Percentiles rank a stretch among this genome's conserved stretches.
Conservation (phyloP, 2,113 vertebrate species). For the Pluvianellus socialis region DNA sequence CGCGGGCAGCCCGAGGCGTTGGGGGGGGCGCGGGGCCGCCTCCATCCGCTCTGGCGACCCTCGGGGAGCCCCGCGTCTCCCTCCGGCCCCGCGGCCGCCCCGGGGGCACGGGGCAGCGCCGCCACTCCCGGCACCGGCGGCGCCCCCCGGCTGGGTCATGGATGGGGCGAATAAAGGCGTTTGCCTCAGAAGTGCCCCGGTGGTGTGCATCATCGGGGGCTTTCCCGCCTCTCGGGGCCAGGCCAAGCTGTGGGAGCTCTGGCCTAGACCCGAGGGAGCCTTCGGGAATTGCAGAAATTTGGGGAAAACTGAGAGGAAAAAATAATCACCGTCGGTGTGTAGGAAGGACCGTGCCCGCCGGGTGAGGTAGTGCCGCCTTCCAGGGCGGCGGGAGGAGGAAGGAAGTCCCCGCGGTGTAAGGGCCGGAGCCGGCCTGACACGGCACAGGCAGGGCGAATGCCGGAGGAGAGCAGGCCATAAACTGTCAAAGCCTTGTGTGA, state of each 20-base stretch:
- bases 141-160: rapidly evolving
- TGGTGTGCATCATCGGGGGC: rapidly evolving
- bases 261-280: background rate
- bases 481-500: background rate
- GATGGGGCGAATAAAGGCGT: rapidly evolving
- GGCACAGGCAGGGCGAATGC: background rate
- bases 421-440: background rate
- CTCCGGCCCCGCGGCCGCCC: too few relatives aligned
- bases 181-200: rapidly evolving
- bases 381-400: background rate
- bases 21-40: background rate
- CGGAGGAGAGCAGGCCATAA: background rate
- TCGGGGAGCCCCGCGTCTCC: background rate
- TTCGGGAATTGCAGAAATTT: background rate
- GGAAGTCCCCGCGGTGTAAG: background rate
- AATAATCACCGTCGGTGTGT: rapidly evolving
- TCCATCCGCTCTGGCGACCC: rapidly evolving
- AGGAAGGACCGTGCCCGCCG: rapidly evolving
- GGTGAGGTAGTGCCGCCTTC: background rate
- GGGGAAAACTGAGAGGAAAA: background rate
- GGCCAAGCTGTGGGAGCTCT: background rate
- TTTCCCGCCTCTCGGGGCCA: background rate
- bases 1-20: background rate
- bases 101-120: too few relatives aligned
- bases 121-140: rapidly evolving